Evolutionary conservation across 2,113 vertebrate genomes (phyloP), one percentile per base, ranked within the genome.

Genomic region (Charina bottae): DNA sequence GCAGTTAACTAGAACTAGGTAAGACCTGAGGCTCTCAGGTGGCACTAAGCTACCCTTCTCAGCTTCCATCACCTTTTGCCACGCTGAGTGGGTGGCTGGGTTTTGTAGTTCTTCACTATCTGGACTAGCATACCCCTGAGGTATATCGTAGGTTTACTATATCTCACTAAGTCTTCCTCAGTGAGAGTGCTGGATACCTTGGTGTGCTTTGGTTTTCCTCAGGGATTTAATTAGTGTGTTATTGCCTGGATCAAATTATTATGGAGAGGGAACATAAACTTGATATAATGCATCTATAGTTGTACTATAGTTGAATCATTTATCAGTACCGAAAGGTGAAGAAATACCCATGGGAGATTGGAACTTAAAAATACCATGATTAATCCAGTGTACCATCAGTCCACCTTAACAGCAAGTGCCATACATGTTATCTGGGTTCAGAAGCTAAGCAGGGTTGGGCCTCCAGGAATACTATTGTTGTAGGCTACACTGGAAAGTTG

Each of bases 181-280:
- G 8, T 19, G 68, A 72, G n/a, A 37, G n/a, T 72, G 17, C n/a
- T 78, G 68, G 17, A 78, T 37, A 49, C 10, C 15, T 33, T 56
- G 60, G 2, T 85, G 11, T 46, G 42, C 11, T 83, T 88, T 56
- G 0, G 59, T 92, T 89, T 92, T 24, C 54, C 89, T 55, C 12
- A 4, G 53, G 33, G 90, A 24, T 88, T 33, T 68, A 86, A n/a
- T 91, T 60, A 89, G 86, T n/a, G 88, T 87, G 3, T 60, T 96
- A 90, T 93, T 89, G 59, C 19, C 19, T 26, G 42, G 68, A 49
- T 13, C 85, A 49, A 68, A 91, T 62, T 55, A 0, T 68, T 87
- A 84, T 33, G 90, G 58, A 91, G 26, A 28, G 87, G 90, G 68
- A 49, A 46, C 87, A 90, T 83, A 88, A 42, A 42, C 85, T 8